Conservation (phyloP, 2,888 invertebrate genomes). For the Dysmachus trigonus region DNA sequence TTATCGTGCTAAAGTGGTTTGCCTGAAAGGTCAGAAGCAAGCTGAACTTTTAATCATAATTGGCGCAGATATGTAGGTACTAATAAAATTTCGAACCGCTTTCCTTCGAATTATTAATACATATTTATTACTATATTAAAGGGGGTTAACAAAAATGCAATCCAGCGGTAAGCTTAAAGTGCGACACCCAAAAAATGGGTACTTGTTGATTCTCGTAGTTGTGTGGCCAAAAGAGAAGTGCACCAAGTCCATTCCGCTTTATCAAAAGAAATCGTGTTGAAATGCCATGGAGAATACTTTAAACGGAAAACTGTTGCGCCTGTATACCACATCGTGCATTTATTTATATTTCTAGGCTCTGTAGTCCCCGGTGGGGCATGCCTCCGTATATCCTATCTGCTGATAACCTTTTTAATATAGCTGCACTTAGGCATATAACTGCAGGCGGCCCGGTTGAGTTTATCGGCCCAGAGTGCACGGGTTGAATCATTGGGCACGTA, state of each 20-base stretch:
- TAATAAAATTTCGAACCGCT: neutral
- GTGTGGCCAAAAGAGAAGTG: neutral
- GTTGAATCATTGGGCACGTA: slow-evolving; percentile 41
- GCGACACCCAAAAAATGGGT: neutral
- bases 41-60: neutral
- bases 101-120: neutral
- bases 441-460: neutral
- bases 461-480: slow-evolving; percentile 21
- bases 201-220: neutral
- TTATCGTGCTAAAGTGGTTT: neutral
- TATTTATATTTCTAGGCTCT: slow-evolving; percentile 19
- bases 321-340: neutral
- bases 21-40: neutral
- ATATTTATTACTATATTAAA: neutral
- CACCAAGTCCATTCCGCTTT: slow-evolving; percentile 13
- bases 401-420: slow-evolving; percentile 27
- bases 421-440: slow-evolving; percentile 2
- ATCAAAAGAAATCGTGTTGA: slow-evolving; percentile 33
- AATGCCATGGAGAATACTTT: slow-evolving; percentile 19
- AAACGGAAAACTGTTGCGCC: slow-evolving; percentile 31
- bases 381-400: neutral
- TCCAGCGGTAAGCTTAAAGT: neutral
- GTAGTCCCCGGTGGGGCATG: slow-evolving; percentile 14
- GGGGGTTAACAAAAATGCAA: neutral
- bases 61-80: too few relatives aligned